phyloP scores from a whole-genome alignment of 2,797 vertebrate genomes.

The Scolopax bukidnonensis region DNA sequence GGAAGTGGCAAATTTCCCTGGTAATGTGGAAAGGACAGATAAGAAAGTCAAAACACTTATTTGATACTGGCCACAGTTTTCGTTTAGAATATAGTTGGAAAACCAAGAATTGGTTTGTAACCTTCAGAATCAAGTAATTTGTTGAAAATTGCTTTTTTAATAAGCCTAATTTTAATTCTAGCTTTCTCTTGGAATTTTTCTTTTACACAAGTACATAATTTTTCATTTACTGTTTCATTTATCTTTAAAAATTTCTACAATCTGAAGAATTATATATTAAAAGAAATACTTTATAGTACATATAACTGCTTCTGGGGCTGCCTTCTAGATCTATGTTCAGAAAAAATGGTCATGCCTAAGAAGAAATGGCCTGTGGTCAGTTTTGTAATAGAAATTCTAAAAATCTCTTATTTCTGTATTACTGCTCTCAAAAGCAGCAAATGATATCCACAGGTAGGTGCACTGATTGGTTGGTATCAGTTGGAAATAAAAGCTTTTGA shows the following conservation, averaged over 20 bases:
- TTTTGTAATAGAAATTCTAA: conserved; percentile 26
- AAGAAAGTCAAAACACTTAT: not conserved
- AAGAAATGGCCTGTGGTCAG: conserved; percentile 5
- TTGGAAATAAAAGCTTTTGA: conserved; percentile 38
- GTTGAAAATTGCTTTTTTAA: not conserved
- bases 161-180: not conserved
- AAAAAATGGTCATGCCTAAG: not conserved
- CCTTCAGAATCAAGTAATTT: not conserved
- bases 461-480: conserved; percentile 19
- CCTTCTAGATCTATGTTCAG: not conserved
- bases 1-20: not conserved
- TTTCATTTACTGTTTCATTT: not conserved
- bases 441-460: not conserved
- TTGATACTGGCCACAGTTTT: not conserved
- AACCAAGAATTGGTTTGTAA: not conserved
- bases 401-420: conserved; percentile 6
- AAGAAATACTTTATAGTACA: not conserved
- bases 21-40: not conserved
- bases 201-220: not conserved
- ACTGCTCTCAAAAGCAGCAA: not conserved
- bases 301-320: not conserved
- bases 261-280: not conserved
- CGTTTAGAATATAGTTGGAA: not conserved
- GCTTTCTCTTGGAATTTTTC: not conserved
- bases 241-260: not conserved